These are phyloP conservation scores for Pristionchus arcanus DNA, from an alignment of 2,888 invertebrate genomes.

Conservation along the genomic window DNA sequence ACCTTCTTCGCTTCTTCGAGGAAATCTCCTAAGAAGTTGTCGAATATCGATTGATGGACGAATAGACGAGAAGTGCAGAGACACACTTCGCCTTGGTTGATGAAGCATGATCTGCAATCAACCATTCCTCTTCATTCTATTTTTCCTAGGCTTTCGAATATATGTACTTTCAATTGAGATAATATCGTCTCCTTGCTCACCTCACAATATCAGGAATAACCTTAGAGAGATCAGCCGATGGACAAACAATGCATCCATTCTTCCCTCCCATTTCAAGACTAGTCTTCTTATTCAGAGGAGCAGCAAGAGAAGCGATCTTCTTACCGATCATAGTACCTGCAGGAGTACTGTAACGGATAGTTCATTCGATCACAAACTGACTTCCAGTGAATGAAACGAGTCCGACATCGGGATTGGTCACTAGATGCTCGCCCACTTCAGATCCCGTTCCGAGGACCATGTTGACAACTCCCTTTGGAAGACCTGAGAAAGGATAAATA, in stretches of 20 bases:
- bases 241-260: slow-evolving; percentile 83
- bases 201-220: slow-evolving; percentile 80
- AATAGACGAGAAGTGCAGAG: slow-evolving; percentile 83
- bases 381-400: slow-evolving; percentile 83
- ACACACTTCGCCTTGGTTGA: slow-evolving; percentile 84
- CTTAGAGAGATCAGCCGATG: slow-evolving; percentile 81
- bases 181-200: slow-evolving; percentile 45
- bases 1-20: slow-evolving; percentile 70
- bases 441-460: slow-evolving; percentile 83
- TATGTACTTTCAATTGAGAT: neutral
- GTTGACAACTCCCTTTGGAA: slow-evolving; percentile 83
- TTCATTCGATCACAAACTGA: slow-evolving; percentile 43
- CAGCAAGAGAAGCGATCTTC: slow-evolving; percentile 70
- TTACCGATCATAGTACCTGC: slow-evolving; percentile 70
- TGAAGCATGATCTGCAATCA: slow-evolving; percentile 81
- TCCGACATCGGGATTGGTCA: slow-evolving; percentile 81
- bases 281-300: slow-evolving; percentile 81
- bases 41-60: slow-evolving; percentile 81
- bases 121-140: neutral
- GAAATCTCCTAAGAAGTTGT: slow-evolving; percentile 81
- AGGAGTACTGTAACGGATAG: neutral
- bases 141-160: neutral
- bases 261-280: slow-evolving; percentile 83
- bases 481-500: slow-evolving; percentile 76
- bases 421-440: slow-evolving; percentile 81